Conservation (phyloP, 2,888 invertebrate genomes). For the Ormyrus thymus region DNA sequence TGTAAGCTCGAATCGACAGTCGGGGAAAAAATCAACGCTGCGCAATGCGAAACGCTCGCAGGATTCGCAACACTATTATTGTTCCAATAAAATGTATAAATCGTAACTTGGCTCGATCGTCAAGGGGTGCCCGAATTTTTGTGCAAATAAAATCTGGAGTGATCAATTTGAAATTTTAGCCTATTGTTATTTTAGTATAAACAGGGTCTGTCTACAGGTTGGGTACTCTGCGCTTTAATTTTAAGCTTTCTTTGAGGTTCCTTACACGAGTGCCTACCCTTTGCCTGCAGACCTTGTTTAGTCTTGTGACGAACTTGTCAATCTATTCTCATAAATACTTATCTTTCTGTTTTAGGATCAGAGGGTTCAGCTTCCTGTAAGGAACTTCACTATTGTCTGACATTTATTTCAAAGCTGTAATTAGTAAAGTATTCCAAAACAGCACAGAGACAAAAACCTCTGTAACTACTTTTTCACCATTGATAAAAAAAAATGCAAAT, state of each 20-base stretch:
- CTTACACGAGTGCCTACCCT: slow-evolving; percentile 69
- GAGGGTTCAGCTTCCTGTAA: slow-evolving; percentile 72
- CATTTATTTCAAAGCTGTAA: slow-evolving; percentile 22
- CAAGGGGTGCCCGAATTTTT: no score
- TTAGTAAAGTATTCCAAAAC: slow-evolving; percentile 34
- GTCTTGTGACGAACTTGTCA: not conserved
- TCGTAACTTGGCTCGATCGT: no score
- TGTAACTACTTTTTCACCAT: no score
- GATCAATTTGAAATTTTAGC: no score
- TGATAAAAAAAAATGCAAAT: slow-evolving; percentile 19
- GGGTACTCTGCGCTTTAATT: slow-evolving; percentile 64
- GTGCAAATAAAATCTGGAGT: no score
- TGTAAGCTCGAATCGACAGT: slow-evolving; percentile 14
- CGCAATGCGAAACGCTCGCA: not conserved
- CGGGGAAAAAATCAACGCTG: slow-evolving; percentile 2
- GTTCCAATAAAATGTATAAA: no score
- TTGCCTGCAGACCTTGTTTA: slow-evolving; percentile 37
- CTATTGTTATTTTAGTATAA: not conserved
- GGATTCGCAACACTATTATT: no score
- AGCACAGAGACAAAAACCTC: not conserved
- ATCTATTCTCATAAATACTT: slow-evolving; percentile 48
- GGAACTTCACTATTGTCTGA: slow-evolving; percentile 62
- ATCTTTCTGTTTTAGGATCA: slow-evolving; percentile 70
- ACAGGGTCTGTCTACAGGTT: slow-evolving; percentile 68
- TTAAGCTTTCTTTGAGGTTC: slow-evolving; percentile 58